Conservation (phyloP, 2,797 vertebrate species). For the Okamejei kenojei region DNA sequence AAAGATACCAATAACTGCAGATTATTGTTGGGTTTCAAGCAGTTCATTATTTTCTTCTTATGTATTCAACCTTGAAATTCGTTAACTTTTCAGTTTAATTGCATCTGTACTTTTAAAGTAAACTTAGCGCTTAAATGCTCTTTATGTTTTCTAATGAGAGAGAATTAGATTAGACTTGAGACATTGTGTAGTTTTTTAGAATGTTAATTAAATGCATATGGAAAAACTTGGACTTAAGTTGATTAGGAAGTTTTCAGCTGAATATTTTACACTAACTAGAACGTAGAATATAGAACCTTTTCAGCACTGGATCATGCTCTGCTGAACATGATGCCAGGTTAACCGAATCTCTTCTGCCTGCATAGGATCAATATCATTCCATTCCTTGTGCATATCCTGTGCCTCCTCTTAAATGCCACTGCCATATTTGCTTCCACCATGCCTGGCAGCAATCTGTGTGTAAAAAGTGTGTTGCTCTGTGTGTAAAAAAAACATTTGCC, state of each 20-base stretch:
- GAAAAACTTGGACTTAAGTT: not conserved
- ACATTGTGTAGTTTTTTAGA: not conserved
- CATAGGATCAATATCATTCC: too few relatives aligned
- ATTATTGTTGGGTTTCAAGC: not conserved
- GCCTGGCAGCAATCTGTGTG: too few relatives aligned
- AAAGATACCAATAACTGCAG: too few relatives aligned
- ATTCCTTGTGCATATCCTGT: too few relatives aligned
- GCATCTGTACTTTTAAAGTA: not conserved
- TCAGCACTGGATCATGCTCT: too few relatives aligned
- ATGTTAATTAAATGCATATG: not conserved
- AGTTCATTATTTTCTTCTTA: not conserved
- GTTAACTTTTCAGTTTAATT: slow-evolving; percentile 2
- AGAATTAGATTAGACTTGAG: not conserved
- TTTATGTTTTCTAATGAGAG: not conserved
- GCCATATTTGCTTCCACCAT: too few relatives aligned
- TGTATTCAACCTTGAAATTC: not conserved
- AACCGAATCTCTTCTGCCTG: too few relatives aligned
- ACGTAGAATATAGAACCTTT: too few relatives aligned
- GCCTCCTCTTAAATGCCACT: too few relatives aligned
- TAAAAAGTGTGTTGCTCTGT: too few relatives aligned
- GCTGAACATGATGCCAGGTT: too few relatives aligned
- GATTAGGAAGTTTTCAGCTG: not conserved
- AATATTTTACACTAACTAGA: not conserved
- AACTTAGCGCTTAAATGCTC: not conserved
- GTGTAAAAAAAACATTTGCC: too few relatives aligned